Evolutionary conservation across 2,797 vertebrate species (phyloP), one percentile per base, ranked within the genome.

Genomic region (Microctenopoma lineatum): DNA sequence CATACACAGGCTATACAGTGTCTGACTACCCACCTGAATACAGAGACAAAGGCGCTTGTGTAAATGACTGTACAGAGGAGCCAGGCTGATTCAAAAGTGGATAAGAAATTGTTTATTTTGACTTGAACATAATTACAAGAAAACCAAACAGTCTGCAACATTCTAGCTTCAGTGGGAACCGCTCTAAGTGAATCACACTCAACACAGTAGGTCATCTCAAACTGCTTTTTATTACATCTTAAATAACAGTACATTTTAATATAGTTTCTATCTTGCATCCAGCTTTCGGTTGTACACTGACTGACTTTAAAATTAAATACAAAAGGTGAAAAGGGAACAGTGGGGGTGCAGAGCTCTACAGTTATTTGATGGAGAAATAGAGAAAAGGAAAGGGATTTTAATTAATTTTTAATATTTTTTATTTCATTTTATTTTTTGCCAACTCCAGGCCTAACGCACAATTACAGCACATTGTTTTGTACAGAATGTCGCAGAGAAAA

Each of bases 141-240:
- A 86, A 91, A 88, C 81, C 84, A 86, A 90, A 90, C 82, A 87
- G 80, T 89, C 83, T 83, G 81, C 81, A 88, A 88, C 85, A 89
- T 90, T 89, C 80, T 86, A 90, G 78, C 84, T 84, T 89, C 76
- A 84, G 86, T 87, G 77, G 77, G 56, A 87, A 74, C 76, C 66
- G 57, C 82, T 89, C 81, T 83, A 87, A 90, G 86, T 84, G 83
- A 92, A 89, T 90, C 89, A 92, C 87, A 90, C 89, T 89, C 84
- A 79, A 90, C 82, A 92, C 77, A 80, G 79, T 53, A 90, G 61
- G 88, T 98, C 96, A 95, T 98, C 96, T 98, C 98, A 98, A 98
- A 98, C 97, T 97, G 98, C 97, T 97, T 98, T 98, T 99, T 99
- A 99, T 99, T 99, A 98, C 97, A 97, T 97, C 96, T 98, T 99